Conservation (phyloP, 2,888 invertebrate genomes). For the Acanthosoma haemorrhoidale region DNA sequence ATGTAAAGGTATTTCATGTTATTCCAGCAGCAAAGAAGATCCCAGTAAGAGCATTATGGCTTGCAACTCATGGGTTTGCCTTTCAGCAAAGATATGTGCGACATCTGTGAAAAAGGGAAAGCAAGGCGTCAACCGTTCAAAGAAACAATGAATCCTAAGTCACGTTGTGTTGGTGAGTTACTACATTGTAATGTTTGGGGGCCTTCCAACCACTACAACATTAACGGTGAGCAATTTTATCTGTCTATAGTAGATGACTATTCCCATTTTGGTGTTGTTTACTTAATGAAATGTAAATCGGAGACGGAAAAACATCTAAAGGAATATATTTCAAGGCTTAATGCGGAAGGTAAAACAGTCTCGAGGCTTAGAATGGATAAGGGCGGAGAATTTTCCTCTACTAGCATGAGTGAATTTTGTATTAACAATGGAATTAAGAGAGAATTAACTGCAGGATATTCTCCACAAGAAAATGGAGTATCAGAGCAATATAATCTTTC, state of each 20-base stretch:
- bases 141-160: background rate
- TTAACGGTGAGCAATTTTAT: background rate
- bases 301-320: background rate
- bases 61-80: conserved; percentile 26
- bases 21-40: too few relatives aligned
- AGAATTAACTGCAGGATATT: background rate
- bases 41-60: background rate
- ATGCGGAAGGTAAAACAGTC: background rate
- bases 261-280: background rate
- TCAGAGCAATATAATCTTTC: background rate
- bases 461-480: background rate
- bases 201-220: background rate
- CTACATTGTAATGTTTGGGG: conserved; percentile 23
- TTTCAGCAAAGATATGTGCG: conserved; percentile 22
- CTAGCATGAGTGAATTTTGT: background rate
- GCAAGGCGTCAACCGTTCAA: conserved; percentile 29
- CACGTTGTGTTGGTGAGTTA: conserved; percentile 8
- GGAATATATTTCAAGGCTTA: background rate
- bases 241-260: conserved; percentile 7
- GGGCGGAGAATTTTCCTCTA: background rate
- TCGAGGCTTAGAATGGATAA: background rate
- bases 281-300: background rate
- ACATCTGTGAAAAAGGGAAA: conserved; percentile 30
- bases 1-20: background rate
- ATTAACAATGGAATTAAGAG: background rate